Evolutionary conservation across 1,140 invertebrate genomes (phyloP), one percentile per base, ranked within the genome.

Genomic region (Dinothrombium tinctorium): DNA sequence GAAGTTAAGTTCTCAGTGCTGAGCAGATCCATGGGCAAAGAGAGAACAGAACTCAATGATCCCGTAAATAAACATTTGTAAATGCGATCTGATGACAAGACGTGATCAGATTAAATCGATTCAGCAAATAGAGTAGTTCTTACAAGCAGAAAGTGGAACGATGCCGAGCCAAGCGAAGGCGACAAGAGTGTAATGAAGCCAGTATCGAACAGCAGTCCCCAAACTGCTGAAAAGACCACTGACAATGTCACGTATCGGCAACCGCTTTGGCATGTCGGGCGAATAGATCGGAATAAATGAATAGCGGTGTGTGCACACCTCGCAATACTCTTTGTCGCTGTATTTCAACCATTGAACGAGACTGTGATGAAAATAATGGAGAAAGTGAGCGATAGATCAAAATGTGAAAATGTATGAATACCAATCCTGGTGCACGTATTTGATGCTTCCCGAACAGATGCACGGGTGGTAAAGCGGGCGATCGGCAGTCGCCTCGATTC

Each of bases 241-340:
- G 1, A 86, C 65, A 1, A 92, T 80, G 57, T 90, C 86, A 47
- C 71, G 69, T 19, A 96, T 63, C 0, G 92, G 92, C 47, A 99
- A 60, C 43, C 90, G 66, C 35, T 90, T 74, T 8, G 92, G 92
- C 92, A 98, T 99, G 56, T 98, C 89, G 19, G 89, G 83, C 8
- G 87, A 87, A 63, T 98, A 99, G 49, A 99, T 96, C 42, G 92
- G 90, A 53, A 83, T 89, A 56, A 99, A 99, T 3, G 87, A 87
- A 62, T 95, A 98, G 24, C 82, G 71, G 57, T 98, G 80, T 47
- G 89, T 87, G 58, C 94, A 99, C 47, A 99, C 63, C 61, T 99
- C 94, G 63, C 94, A 99, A 53, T 89, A 94, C 62, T 98, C 90
- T 63, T 96, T 96, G 43, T 86, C 70, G 33, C 86, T 94, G 59